Base-by-base conservation (phyloP, 2,113 vertebrate species). In the Seriola rivoliana region DNA sequence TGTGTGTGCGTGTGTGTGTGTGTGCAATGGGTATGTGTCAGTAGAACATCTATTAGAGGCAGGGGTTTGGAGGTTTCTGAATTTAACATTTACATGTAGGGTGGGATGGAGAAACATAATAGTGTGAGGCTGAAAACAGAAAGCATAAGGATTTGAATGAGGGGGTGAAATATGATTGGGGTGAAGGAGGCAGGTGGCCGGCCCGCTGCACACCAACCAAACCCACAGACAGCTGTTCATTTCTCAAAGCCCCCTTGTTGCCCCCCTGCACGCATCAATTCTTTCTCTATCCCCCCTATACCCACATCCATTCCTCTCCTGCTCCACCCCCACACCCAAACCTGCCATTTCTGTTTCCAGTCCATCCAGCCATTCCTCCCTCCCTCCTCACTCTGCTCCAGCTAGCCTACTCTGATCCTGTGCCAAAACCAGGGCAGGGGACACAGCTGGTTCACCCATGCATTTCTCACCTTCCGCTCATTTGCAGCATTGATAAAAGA, bases 81-180 rank as follows among this genome's bases (percentile, higher is more conserved):
- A 57, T 50, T 32, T 7, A 57, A 70, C 17, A 57, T 65, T 52
- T 50, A 40, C 57, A 21, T 38, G 34, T 10, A 6, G 34, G 48
- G 32, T 19, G 12, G 46, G 40, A 44, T 34, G 8, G 17, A 54
- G 36, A 36, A 8, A 38, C 4, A 21, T 10, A 21, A 73, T 4
- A 59, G 29, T 16, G 3, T 16, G 23, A n/a, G 50, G 34, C 58
- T 75, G 36, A 44, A 21, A 10, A 54, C 75, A 80, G 63, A 32
- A 60, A 64, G 60, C 29, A 29, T 9, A 8, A 60, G 19, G 70
- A 10, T 74, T 55, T 82, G 50, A 75, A 23, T 16, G 54, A 68
- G 44, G 66, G 17, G 42, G 63, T 76, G 50, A 89, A 80, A 89
- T 72, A 93, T 95, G 94, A 95, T 94, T 96, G 95, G 95, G 95